Evolutionary conservation across 2,113 vertebrate species (phyloP), one percentile per base, ranked within the genome.

Genomic region (Periophthalmodon schlosseri): DNA sequence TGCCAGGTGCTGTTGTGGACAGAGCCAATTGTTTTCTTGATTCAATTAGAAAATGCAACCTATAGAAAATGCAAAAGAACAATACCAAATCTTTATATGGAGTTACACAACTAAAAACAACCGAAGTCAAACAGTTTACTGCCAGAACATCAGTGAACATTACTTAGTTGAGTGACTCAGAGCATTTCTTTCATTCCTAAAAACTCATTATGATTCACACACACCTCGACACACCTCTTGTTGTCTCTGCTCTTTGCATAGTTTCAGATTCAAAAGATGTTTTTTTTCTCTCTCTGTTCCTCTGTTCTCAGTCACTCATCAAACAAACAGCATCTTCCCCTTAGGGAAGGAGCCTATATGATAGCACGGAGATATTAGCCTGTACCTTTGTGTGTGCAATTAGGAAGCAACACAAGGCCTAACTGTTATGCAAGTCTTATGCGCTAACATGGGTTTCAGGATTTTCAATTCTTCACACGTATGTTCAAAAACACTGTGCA

Each of bases 331-430:
- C 4, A 34, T 21, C 18, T 65, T 34, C 34, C 15, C 52, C 24
- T 28, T 34, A 34, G 28, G 4, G 33, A n/a, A 0, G 5, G 11
- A 5, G 20, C 71, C 57, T 1, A 76, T 47, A 72, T 24, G 13
- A 8, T 61, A 34, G 4, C 28, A 14, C 64, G 33, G 24, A 78
- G 78, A 70, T 46, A 68, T 28, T 69, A 20, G 10, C 52, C 52
- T n/a, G 9, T 8, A n/a, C 24, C 34, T 47, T 46, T 60, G 16
- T 57, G 0, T 47, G 6, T 36, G 20, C 52, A 18, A 54, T 69
- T 57, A 33, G 24, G 44, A 76, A 70, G 39, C 23, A 20, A 49
- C 65, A 21, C 72, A 69, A 20, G 68, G 15, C n/a, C 12, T 50
- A 5, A 0, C 20, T 52, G 28, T 64, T 64, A 64, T 64, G 18